Percentiles rank a stretch among this genome's conserved stretches.
Evolutionary conservation across 2,888 invertebrate genomes (phyloP).

Genomic region (Apamea monoglypha): DNA sequence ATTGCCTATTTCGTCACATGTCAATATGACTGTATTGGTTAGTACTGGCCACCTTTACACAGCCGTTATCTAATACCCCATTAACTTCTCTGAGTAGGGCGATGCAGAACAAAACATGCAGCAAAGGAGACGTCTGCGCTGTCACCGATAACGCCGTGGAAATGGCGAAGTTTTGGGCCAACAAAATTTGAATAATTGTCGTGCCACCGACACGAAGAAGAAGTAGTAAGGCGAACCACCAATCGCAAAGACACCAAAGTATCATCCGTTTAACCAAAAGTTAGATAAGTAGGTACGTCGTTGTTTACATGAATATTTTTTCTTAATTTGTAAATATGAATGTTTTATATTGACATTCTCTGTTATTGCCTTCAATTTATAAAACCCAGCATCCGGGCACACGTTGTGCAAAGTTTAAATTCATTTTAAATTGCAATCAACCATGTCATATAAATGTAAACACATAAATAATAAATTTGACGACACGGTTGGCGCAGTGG

Average conservation of each 20-base stretch:
- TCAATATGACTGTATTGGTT: not conserved
- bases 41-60: not conserved
- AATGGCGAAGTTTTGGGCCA: no score
- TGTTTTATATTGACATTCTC: not conserved
- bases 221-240: not conserved
- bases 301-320: no score
- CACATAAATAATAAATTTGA: no score
- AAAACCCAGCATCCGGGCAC: not conserved
- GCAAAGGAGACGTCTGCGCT: no score
- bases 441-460: not conserved
- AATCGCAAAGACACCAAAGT: not conserved
- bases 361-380: constrained; percentile 1
- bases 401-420: not conserved
- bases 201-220: no score
- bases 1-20: not conserved
- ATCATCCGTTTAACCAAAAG: not conserved
- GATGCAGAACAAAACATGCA: not conserved
- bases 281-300: no score
- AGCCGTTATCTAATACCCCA: not conserved
- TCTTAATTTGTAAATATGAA: not conserved
- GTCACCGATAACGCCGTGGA: no score
- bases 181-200: no score
- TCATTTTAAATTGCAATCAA: not conserved
- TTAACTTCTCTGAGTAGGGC: not conserved
- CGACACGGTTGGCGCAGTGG: no score